phyloP scores from a whole-genome alignment of 2,797 vertebrate species.

The Centropyge bicolor region DNA sequence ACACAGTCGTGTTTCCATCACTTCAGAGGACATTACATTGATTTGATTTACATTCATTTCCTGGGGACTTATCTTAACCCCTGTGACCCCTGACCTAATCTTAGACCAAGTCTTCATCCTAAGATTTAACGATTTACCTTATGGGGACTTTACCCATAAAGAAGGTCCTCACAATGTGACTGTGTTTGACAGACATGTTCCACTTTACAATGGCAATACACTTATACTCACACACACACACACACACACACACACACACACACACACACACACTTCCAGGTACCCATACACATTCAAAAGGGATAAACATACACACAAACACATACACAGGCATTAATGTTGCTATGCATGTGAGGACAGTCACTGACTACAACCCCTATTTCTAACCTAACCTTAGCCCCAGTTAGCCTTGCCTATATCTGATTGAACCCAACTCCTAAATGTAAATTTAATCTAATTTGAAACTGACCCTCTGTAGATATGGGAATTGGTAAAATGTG shows the following conservation, averaged over 20 bases:
- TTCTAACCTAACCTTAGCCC: not conserved
- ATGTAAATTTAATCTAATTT: not conserved
- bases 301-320: slow-evolving; percentile 3
- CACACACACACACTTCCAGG: slow-evolving; percentile 17
- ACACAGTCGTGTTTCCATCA: not conserved
- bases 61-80: not conserved
- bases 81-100: too few species aligned
- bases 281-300: slow-evolving; percentile 5
- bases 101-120: too few species aligned
- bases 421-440: not conserved
- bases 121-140: too few species aligned
- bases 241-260: slow-evolving; percentile 18
- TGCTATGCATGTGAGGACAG: slow-evolving; percentile 2
- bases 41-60: too few species aligned
- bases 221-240: slow-evolving; percentile 2
- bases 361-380: not conserved
- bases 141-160: too few species aligned
- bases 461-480: not conserved
- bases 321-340: not conserved
- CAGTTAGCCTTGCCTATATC: not conserved
- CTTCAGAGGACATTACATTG: too few species aligned
- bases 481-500: not conserved
- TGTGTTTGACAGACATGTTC: too few species aligned
- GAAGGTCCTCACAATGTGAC: too few species aligned
- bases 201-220: too few species aligned